Evolutionary conservation across 2,797 vertebrate species (phyloP).

Genomic region (Acanthornis magna): DNA sequence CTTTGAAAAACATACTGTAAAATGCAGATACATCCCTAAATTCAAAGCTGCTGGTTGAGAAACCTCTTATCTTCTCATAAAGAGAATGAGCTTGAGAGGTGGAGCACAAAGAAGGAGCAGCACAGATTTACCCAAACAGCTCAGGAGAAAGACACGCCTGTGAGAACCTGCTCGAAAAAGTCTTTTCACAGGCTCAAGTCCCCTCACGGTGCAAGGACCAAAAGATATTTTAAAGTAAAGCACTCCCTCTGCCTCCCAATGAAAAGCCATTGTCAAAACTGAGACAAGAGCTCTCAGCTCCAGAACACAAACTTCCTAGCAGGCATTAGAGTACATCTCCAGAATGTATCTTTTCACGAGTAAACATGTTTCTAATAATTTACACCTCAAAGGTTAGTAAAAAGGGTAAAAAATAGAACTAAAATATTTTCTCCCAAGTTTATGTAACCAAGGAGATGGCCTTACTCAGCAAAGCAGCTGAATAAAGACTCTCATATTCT

Average conservation of each 20-base stretch:
- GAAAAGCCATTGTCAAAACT: not conserved
- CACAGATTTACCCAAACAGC: not conserved
- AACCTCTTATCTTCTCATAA: not conserved
- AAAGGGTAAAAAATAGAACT: not conserved
- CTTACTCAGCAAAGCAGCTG: not conserved
- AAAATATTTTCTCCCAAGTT: not conserved
- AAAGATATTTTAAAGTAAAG: not conserved
- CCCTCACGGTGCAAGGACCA: not conserved
- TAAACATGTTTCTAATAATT: not conserved
- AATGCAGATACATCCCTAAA: not conserved
- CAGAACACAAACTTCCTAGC: not conserved
- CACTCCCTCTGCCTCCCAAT: not conserved
- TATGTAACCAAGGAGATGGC: not conserved
- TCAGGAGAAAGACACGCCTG: not conserved
- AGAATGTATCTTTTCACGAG: not conserved
- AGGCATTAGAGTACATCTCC: not conserved
- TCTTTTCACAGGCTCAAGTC: not conserved
- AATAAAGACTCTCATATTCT: not conserved
- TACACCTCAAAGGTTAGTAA: not conserved
- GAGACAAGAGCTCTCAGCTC: not conserved
- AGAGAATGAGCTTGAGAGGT: not conserved
- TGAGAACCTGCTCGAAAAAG: not conserved
- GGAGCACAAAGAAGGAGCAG: not conserved
- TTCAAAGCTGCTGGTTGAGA: not conserved
- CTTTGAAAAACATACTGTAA: not conserved